phyloP scores from a whole-genome alignment of 2,797 vertebrate genomes.

The Manis javanica region DNA sequence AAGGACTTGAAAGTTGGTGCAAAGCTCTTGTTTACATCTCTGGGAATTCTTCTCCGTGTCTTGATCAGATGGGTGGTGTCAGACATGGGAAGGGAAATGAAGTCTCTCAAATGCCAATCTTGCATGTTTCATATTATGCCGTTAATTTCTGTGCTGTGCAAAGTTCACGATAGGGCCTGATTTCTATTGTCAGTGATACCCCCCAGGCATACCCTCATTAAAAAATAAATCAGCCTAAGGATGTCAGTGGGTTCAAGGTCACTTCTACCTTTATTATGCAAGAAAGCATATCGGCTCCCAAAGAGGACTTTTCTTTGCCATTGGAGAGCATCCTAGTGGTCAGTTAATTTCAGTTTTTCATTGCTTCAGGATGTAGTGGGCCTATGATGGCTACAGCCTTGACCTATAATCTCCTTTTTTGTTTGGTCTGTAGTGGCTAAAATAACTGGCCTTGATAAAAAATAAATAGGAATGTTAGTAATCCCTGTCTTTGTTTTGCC shows the following conservation, averaged over 20 bases:
- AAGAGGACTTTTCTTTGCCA: neutral
- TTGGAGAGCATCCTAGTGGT: neutral
- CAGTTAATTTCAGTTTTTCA: neutral
- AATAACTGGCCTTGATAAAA: neutral
- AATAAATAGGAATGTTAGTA: neutral
- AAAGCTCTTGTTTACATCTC: rapidly evolving
- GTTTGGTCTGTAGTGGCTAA: neutral
- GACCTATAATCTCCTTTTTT: neutral
- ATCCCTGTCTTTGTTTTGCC: neutral
- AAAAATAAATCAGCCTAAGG: neutral
- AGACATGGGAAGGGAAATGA: neutral
- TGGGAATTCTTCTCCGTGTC: neutral
- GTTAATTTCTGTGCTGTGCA: neutral
- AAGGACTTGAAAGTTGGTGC: neutral
- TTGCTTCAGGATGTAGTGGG: neutral
- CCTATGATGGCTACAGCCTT: neutral
- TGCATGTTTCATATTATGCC: neutral
- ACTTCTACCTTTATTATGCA: neutral
- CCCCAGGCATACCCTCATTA: neutral
- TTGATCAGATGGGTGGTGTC: neutral
- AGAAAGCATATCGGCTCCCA: neutral
- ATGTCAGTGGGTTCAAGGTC: neutral
- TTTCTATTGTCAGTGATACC: neutral
- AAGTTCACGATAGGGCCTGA: neutral
- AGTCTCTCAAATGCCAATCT: neutral